Evolutionary conservation across 2,888 invertebrate species (phyloP).

Genomic region (Epiblema foenella): DNA sequence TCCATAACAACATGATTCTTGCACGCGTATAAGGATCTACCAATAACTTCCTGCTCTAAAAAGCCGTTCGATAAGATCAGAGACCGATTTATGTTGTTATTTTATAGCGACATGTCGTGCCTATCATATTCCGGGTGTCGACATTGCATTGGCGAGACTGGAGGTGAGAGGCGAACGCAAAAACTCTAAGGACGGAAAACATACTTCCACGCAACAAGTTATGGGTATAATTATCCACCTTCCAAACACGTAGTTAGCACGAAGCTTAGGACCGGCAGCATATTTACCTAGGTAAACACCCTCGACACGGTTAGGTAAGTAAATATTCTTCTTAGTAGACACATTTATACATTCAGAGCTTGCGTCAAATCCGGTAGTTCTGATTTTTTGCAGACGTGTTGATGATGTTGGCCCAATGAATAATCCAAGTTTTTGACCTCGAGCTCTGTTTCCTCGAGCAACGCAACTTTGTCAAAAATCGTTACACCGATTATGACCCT

Average conservation of each 20-base stretch:
- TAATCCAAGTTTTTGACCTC: too few species aligned
- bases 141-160: slow-evolving; percentile 38
- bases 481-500: too few species aligned
- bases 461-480: too few species aligned
- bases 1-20: neutral
- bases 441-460: too few species aligned
- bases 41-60: slow-evolving; percentile 29
- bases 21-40: neutral
- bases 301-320: slow-evolving; percentile 27
- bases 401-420: too few species aligned
- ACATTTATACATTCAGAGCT: too few species aligned
- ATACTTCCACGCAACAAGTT: slow-evolving; percentile 40
- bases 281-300: slow-evolving; percentile 14
- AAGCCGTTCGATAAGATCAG: slow-evolving; percentile 38
- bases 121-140: slow-evolving; percentile 27
- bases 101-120: slow-evolving; percentile 27
- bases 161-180: slow-evolving; percentile 51
- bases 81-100: slow-evolving; percentile 16
- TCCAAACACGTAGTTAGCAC: slow-evolving; percentile 34
- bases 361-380: too few species aligned
- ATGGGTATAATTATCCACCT: slow-evolving; percentile 27
- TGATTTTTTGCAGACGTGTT: too few species aligned
- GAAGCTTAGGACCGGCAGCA: slow-evolving; percentile 18
- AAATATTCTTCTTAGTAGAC: slow-evolving; percentile 16
- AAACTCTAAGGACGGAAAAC: slow-evolving; percentile 52